Conservation (phyloP, 2,113 vertebrate species). For the Platanista minor region DNA sequence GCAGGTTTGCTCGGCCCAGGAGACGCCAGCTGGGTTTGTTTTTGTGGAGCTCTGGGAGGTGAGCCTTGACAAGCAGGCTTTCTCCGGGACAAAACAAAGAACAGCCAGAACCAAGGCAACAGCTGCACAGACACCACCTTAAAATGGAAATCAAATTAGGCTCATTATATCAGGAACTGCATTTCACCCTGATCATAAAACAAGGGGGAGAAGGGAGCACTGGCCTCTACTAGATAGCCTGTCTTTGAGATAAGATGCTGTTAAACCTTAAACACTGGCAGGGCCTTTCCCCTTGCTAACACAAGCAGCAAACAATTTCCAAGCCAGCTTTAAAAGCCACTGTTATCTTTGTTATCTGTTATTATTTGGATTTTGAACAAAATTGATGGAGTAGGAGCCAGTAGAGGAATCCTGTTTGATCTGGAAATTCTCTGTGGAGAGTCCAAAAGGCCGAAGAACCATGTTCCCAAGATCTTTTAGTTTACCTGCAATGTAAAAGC, state of each 20-base stretch:
- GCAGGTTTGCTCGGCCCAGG: neutral
- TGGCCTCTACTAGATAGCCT: slow-evolving; percentile 39
- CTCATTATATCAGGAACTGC: slow-evolving; percentile 52
- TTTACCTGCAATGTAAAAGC: slow-evolving; percentile 85
- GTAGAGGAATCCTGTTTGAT: slow-evolving; percentile 91
- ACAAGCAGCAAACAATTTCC: slow-evolving; percentile 62
- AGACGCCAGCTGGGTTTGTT: neutral
- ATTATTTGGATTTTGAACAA: slow-evolving; percentile 91
- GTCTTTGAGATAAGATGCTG: slow-evolving; percentile 58
- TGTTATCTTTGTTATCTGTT: slow-evolving; percentile 83
- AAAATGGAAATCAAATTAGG: slow-evolving; percentile 54
- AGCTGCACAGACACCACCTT: slow-evolving; percentile 46
- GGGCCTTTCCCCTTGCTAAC: slow-evolving; percentile 52
- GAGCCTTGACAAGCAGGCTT: slow-evolving; percentile 15
- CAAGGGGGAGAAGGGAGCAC: slow-evolving; percentile 46
- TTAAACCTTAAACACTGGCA: slow-evolving; percentile 50
- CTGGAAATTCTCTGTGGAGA: slow-evolving; percentile 97
- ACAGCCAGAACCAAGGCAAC: neutral
- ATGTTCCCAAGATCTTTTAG: slow-evolving; percentile 97
- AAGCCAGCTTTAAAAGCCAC: slow-evolving; percentile 48
- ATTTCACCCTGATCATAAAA: slow-evolving; percentile 1
- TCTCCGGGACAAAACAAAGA: slow-evolving; percentile 43
- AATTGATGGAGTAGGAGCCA: slow-evolving; percentile 96
- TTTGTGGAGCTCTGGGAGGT: neutral
- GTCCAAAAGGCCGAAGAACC: slow-evolving; percentile 94